Conservation (phyloP, 2,888 invertebrate species). For the Catotricha subobsoleta region DNA sequence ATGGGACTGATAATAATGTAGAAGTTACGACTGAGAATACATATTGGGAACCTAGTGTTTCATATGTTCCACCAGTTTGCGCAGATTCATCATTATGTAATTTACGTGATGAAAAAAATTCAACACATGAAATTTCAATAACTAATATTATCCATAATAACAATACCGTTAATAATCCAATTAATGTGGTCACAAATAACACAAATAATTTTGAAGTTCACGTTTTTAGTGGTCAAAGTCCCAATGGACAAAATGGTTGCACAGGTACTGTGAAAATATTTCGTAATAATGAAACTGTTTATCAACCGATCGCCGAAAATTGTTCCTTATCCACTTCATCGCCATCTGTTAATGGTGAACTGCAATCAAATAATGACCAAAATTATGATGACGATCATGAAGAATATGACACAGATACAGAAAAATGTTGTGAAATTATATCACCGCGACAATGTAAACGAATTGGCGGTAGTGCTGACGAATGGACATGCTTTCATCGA, state of each 20-base stretch:
- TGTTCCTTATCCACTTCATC: not conserved
- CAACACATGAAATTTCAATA: not conserved
- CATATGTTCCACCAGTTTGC: not conserved
- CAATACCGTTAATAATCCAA: not conserved
- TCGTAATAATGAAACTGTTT: not conserved
- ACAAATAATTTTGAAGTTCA: not conserved
- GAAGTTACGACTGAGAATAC: not conserved
- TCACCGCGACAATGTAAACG: conserved; percentile 17
- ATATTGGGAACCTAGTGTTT: not conserved
- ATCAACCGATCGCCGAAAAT: not conserved
- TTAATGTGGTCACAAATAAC: not conserved
- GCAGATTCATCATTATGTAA: not conserved
- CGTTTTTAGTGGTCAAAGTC: not conserved
- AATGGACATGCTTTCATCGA: conserved; percentile 18
- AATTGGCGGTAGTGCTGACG: conserved; percentile 6
- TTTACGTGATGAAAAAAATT: not conserved
- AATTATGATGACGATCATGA: not conserved
- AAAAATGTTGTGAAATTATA: conserved; percentile 18
- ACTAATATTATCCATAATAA: not conserved
- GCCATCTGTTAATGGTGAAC: not conserved
- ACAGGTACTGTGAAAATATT: not conserved
- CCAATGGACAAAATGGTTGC: too few relatives aligned
- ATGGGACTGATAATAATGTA: too few relatives aligned
- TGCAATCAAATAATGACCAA: not conserved
- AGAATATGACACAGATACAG: not conserved